Conservation (phyloP, 1,140 invertebrate species). For the Andricus grossulariae region DNA sequence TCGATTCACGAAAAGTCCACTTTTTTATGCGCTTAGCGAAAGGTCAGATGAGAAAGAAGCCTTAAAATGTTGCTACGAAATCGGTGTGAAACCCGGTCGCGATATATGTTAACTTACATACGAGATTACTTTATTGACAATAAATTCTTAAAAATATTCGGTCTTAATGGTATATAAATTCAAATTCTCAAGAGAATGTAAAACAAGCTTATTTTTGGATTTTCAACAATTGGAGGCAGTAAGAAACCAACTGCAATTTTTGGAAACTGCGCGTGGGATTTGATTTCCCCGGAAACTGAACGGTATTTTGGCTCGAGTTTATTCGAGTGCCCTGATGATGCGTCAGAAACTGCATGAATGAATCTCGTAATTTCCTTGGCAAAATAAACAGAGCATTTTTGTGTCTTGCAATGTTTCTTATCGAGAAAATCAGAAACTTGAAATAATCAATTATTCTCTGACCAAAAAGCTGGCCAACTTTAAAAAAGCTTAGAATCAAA, state of each 20-base stretch:
- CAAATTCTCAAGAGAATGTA: too few species aligned
- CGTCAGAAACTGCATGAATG: conserved; percentile 1
- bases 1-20: too few species aligned
- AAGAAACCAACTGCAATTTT: background rate
- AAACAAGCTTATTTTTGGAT: too few species aligned
- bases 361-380: conserved; percentile 4
- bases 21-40: background rate
- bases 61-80: background rate
- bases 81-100: conserved; percentile 7
- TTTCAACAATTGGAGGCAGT: background rate
- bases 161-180: too few species aligned
- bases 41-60: background rate
- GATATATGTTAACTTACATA: too few species aligned
- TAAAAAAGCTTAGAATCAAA: too few species aligned
- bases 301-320: conserved; percentile 5
- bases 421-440: too few species aligned
- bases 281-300: background rate
- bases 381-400: conserved; percentile 7
- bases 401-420: too few species aligned
- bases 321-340: background rate
- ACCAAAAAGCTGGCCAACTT: too few species aligned
- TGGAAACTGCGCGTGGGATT: background rate
- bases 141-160: too few species aligned
- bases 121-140: too few species aligned
- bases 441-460: too few species aligned